Evolutionary conservation across 2,797 vertebrate genomes (phyloP).

Genomic region (Bucorvus abyssinicus): DNA sequence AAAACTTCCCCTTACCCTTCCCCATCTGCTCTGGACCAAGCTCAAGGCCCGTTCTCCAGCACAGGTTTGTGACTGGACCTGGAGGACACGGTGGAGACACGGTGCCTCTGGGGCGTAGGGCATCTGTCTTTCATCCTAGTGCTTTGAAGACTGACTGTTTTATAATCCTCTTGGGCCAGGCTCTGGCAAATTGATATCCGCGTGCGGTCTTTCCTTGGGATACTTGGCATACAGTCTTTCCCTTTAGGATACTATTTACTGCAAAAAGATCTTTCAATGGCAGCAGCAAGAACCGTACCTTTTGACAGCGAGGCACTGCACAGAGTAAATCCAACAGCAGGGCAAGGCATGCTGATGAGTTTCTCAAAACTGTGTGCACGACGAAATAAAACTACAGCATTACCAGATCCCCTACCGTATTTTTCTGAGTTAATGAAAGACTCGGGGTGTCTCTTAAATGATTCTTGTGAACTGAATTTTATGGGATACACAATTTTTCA

Average conservation of each 20-base stretch:
- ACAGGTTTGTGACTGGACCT: background rate
- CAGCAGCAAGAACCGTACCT: background rate
- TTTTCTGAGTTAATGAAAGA: background rate
- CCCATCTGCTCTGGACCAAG: background rate
- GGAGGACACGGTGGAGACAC: background rate
- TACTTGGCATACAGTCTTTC: background rate
- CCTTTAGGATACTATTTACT: background rate
- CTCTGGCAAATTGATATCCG: background rate
- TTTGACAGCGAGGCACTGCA: accelerated
- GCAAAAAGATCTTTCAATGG: background rate
- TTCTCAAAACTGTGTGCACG: background rate
- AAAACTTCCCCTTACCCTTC: background rate
- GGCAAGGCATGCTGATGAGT: background rate
- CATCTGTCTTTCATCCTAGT: background rate
- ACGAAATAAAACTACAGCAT: background rate
- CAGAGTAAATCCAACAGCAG: background rate
- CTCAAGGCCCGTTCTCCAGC: background rate
- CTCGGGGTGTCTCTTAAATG: background rate
- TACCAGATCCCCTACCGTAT: background rate
- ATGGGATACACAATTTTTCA: background rate
- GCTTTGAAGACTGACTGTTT: background rate
- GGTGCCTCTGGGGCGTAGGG: too few relatives aligned
- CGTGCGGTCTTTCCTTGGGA: background rate
- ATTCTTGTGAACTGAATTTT: background rate
- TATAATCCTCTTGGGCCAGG: background rate